Evolutionary conservation across 2,113 vertebrate species (phyloP).

Genomic region (Vulpes lagopus): DNA sequence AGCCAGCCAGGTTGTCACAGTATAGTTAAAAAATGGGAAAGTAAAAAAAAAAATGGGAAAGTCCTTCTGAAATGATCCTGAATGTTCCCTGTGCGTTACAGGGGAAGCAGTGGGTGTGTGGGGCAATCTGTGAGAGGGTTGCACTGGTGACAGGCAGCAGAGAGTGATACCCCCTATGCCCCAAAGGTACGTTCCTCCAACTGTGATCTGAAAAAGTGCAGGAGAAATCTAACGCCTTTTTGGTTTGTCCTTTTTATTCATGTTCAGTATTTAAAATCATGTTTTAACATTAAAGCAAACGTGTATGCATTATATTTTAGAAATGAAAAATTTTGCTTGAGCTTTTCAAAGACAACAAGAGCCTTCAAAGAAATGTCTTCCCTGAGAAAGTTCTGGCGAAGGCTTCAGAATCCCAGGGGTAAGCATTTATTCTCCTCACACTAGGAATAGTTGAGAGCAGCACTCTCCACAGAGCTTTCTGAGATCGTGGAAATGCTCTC

Average conservation of each 20-base stretch:
- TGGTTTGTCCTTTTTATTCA: not conserved
- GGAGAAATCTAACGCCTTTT: not conserved
- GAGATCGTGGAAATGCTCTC: not conserved
- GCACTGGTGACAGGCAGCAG: not conserved
- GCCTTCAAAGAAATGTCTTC: slow-evolving; percentile 7
- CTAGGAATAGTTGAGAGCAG: not conserved
- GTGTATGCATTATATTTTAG: not conserved
- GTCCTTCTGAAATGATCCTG: not conserved
- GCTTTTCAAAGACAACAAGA: not conserved
- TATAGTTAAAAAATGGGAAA: not conserved
- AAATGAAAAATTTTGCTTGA: not conserved
- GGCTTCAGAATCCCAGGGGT: not conserved
- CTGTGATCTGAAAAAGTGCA: not conserved
- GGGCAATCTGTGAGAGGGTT: not conserved
- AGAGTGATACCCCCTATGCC: not conserved
- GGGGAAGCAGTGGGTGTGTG: not conserved
- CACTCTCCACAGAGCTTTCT: not conserved
- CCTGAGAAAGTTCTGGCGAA: not conserved
- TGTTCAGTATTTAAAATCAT: not conserved
- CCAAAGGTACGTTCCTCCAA: not conserved
- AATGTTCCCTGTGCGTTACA: not conserved
- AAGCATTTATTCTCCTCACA: not conserved
- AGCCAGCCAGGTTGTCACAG: not conserved
- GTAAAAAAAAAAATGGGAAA: not conserved
- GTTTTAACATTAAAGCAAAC: not conserved